Conservation (phyloP, 1,140 invertebrate species). For the Eriocheir sinensis region DNA sequence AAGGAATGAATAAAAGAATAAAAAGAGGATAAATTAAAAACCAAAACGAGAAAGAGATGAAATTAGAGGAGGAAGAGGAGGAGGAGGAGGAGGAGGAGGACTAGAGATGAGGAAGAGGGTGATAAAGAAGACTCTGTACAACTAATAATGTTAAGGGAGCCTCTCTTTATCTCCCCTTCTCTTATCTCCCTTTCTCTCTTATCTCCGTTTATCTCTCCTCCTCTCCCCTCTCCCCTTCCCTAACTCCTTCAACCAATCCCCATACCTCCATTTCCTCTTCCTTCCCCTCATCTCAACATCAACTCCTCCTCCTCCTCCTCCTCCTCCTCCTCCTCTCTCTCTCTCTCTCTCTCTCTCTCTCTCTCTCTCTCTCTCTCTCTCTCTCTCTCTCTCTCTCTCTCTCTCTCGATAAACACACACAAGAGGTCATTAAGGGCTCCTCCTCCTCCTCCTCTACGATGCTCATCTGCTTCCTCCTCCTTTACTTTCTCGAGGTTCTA, state of each 20-base stretch:
- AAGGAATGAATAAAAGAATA: constrained; percentile 30
- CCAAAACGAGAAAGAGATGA: constrained; percentile 1
- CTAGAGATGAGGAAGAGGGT: too few species aligned
- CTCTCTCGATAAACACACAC: not conserved
- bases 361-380: not conserved
- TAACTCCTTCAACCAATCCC: not conserved
- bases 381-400: not conserved
- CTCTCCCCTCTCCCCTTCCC: not conserved
- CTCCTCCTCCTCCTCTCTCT: not conserved
- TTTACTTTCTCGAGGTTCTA: not conserved
- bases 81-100: too few species aligned
- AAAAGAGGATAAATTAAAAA: constrained; percentile 7
- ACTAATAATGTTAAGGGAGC: not conserved
- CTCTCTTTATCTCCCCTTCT: not conserved
- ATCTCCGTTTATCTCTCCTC: not conserved
- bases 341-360: not conserved
- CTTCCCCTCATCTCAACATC: not conserved
- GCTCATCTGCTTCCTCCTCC: not conserved
- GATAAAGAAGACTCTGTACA: not conserved
- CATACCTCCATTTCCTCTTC: not conserved
- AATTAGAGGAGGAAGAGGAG: too few species aligned
- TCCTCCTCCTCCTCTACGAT: not conserved
- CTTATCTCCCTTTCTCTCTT: not conserved
- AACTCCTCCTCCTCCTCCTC: not conserved
- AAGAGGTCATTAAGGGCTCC: not conserved